phyloP scores from a whole-genome alignment of 2,113 vertebrate genomes.

The Caranx melampygus region DNA sequence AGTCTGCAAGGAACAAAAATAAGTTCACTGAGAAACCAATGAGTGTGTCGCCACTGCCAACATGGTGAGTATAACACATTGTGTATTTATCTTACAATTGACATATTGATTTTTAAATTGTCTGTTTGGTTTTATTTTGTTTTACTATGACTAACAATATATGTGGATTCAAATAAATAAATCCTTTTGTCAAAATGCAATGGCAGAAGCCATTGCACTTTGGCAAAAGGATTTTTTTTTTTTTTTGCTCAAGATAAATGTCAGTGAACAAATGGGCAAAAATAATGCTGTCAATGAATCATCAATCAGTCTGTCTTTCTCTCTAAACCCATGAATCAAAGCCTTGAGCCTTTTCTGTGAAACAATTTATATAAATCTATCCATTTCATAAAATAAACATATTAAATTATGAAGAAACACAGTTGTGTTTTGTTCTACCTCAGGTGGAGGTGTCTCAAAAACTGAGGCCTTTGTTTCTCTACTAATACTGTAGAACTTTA shows the following conservation, averaged over 20 bases:
- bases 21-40: background rate
- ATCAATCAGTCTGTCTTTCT: conserved; percentile 5
- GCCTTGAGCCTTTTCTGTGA: no score
- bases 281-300: background rate
- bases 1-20: background rate
- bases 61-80: no score
- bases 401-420: no score
- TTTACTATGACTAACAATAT: background rate
- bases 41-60: background rate
- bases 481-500: background rate
- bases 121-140: conserved; percentile 2
- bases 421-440: no score
- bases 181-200: background rate
- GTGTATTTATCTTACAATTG: conserved; percentile 19
- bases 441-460: no score
- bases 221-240: background rate
- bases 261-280: background rate
- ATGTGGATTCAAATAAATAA: no score
- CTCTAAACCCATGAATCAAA: no score
- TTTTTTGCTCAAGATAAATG: background rate
- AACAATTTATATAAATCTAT: no score
- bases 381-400: no score
- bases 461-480: no score
- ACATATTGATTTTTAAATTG: background rate
- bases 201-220: background rate